Conservation (phyloP, 64 coral and sea anemone species). For the Montipora efflorescens region DNA sequence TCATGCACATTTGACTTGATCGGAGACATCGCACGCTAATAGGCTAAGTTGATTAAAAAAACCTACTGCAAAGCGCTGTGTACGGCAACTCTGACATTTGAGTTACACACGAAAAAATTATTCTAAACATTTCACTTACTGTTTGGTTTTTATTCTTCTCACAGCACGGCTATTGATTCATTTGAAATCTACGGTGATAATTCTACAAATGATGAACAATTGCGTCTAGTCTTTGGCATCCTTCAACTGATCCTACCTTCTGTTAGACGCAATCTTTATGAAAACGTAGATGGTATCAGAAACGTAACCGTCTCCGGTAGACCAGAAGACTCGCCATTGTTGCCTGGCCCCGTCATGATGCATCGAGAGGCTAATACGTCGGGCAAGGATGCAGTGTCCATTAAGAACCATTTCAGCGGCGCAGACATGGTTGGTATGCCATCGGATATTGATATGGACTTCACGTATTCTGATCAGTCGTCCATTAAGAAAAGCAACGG, state of each 20-base stretch:
- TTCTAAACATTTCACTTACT: background rate
- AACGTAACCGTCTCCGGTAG: background rate
- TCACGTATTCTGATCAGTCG: slow-evolving; percentile 40
- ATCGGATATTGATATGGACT: slow-evolving; percentile 37
- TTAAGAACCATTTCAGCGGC: slow-evolving; percentile 51
- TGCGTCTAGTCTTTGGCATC: slow-evolving; percentile 30
- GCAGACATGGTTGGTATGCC: slow-evolving; percentile 29
- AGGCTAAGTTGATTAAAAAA: too few species aligned
- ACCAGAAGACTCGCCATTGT: slow-evolving; percentile 45
- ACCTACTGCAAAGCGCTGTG: too few species aligned
- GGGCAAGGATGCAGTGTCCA: slow-evolving; percentile 8
- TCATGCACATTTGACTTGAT: too few species aligned
- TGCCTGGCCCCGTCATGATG: slow-evolving; percentile 48
- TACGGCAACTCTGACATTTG: too few species aligned
- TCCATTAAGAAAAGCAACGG: slow-evolving; percentile 43
- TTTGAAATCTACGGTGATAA: slow-evolving; percentile 42
- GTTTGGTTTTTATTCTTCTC: background rate
- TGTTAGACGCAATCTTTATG: slow-evolving; percentile 48
- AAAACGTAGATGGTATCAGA: slow-evolving; percentile 48
- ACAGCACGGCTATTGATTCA: background rate
- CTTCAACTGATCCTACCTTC: slow-evolving; percentile 44
- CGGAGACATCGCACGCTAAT: too few species aligned
- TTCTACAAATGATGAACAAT: slow-evolving; percentile 9
- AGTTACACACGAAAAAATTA: too few species aligned
- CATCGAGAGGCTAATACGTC: slow-evolving; percentile 59